Percentiles rank a stretch among this genome's conserved stretches.
These are phyloP conservation scores for Zaprionus nigranus DNA, from an alignment of 1,140 invertebrate species.

Conservation along the genomic window DNA sequence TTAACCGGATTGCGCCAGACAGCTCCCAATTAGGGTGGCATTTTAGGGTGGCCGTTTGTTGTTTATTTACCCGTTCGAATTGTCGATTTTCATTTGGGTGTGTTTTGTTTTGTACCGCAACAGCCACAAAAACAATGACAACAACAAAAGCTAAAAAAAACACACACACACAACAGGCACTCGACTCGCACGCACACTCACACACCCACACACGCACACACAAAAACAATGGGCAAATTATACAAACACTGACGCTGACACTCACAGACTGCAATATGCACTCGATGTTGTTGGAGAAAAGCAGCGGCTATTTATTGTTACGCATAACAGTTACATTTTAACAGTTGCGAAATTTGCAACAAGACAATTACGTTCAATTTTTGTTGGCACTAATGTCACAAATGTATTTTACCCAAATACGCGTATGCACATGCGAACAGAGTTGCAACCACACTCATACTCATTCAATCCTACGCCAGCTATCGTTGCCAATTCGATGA, in stretches of 20 bases:
- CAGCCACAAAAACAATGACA: constrained; percentile 35
- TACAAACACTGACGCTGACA: constrained; percentile 41
- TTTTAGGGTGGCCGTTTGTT: constrained; percentile 20
- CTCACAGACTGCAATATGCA: constrained; percentile 37
- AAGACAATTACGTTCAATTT: constrained; percentile 29
- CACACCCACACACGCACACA: constrained; percentile 9
- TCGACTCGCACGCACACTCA: constrained; percentile 13
- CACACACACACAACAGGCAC: constrained; percentile 26
- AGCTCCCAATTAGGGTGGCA: constrained; percentile 1
- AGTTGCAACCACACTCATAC: constrained; percentile 26
- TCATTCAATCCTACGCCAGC: not conserved
- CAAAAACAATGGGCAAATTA: constrained; percentile 51
- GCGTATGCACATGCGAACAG: constrained; percentile 54
- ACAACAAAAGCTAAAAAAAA: constrained; percentile 15
- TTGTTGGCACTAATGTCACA: constrained; percentile 23
- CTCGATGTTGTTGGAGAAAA: constrained; percentile 10
- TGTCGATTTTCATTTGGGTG: constrained; percentile 44
- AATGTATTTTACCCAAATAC: constrained; percentile 54
- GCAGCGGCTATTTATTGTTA: constrained; percentile 37
- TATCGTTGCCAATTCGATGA: constrained; percentile 11
- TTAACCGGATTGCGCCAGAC: constrained; percentile 34
- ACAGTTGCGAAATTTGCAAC: constrained; percentile 17
- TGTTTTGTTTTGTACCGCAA: constrained; percentile 60
- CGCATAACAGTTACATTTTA: constrained; percentile 36
- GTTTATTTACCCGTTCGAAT: constrained; percentile 10